These are phyloP conservation scores for Lampris megalopsis DNA, from an alignment of 2,113 vertebrate genomes.

Conservation along the genomic window DNA sequence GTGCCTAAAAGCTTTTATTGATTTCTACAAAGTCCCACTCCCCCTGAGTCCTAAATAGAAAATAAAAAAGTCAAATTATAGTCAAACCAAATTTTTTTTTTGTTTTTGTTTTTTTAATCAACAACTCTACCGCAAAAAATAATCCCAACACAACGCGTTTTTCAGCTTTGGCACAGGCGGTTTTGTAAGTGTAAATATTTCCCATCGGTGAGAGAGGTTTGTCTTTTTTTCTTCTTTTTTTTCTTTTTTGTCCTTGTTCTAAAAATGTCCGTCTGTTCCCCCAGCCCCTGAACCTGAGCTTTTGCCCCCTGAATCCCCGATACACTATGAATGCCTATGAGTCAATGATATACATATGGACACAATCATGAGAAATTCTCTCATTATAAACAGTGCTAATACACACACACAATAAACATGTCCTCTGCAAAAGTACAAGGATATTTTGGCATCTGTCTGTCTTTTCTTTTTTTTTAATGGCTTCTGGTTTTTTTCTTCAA, in stretches of 20 bases:
- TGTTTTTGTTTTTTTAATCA: slow-evolving; percentile 26
- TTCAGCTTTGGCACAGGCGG: slow-evolving; percentile 75
- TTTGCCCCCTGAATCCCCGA: slow-evolving; percentile 58
- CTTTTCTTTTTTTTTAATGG: slow-evolving; percentile 79
- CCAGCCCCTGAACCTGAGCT: slow-evolving; percentile 67
- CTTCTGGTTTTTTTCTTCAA: slow-evolving; percentile 74
- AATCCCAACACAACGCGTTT: slow-evolving; percentile 53
- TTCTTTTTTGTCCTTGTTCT: slow-evolving; percentile 13
- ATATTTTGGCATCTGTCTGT: slow-evolving; percentile 79
- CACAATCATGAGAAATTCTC: slow-evolving; percentile 69
- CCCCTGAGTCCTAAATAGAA: slow-evolving; percentile 63
- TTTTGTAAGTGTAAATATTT: slow-evolving; percentile 41
- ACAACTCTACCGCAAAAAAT: slow-evolving; percentile 57
- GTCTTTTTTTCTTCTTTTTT: slow-evolving; percentile 6
- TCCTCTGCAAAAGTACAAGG: slow-evolving; percentile 69
- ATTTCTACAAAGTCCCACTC: slow-evolving; percentile 48
- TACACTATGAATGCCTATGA: slow-evolving; percentile 61
- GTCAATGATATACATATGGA: slow-evolving; percentile 70
- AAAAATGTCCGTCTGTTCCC: slow-evolving; percentile 30
- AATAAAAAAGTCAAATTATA: slow-evolving; percentile 60
- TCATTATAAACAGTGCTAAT: slow-evolving; percentile 75
- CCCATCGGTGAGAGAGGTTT: slow-evolving; percentile 37
- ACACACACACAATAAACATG: slow-evolving; percentile 71
- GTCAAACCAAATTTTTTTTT: slow-evolving; percentile 52
- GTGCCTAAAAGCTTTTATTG: slow-evolving; percentile 71